Evolutionary conservation across 2,888 invertebrate genomes (phyloP), one percentile per base, ranked within the genome.

Genomic region (Cacoxenus indagator): DNA sequence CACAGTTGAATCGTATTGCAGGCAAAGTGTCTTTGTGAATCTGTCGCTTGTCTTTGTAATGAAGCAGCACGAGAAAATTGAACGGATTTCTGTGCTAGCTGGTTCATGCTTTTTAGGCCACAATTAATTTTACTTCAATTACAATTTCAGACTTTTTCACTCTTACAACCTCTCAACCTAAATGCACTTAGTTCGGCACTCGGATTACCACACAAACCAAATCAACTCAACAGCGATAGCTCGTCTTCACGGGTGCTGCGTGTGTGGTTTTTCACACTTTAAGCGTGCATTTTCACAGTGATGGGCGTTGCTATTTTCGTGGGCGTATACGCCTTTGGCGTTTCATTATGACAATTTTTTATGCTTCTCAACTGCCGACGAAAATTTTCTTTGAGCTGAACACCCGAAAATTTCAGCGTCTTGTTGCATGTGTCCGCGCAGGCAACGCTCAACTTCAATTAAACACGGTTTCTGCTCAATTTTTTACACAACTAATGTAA

Each of bases 91-190:
- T 46, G 65, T 27, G 57, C 51, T 66, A 37, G 51, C 64, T 45
- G 11, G 17, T 75, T 76, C 66, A 76, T 72, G 76, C 75, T 11
- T 75, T 64, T 75, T 68, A 75, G 69, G 70, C 65, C 65, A 73
- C 70, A 83, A 85, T 85, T 86, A 84, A 85, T 85, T 81, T 86
- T 85, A 81, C 86, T 85, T 76, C 73, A 75, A 84, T 85, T 85
- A 81, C n/a, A 26, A 24, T 31, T 29, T 31, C 9, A 17, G 4
- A 9, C 31, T n/a, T 17, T 31, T 8, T 31, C 24, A 5, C 24
- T 37, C 4, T 19, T 14, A 11, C 22, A 14, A 27, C 11, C 17
- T 31, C 43, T 62, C 37, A 43, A 31, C 26, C n/a, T 22, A 64
- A 26, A 54, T n/a, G 24, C 22, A 8, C 37, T 46, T 48, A 67